phyloP scores from a whole-genome alignment of 2,797 vertebrate genomes.

The Pelochelys cantorii region DNA sequence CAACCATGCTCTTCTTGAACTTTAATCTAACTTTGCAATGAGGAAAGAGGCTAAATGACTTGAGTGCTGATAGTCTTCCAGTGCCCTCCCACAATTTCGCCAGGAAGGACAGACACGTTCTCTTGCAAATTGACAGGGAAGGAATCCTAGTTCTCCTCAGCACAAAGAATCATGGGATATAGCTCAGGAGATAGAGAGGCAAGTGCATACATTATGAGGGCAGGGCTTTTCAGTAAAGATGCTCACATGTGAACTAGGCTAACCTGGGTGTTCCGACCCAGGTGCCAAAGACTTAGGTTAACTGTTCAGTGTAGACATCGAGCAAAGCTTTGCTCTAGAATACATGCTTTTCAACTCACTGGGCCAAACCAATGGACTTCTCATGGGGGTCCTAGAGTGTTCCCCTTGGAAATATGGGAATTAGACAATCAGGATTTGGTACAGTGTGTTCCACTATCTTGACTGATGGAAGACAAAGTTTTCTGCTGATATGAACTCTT shows the following conservation, averaged over 20 bases:
- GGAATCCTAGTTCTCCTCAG: background rate
- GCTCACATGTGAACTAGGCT: background rate
- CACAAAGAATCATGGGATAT: background rate
- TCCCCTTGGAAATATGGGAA: background rate
- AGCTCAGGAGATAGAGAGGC: background rate
- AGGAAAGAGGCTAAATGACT: background rate
- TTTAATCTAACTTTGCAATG: background rate
- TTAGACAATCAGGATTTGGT: background rate
- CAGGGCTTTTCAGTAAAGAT: background rate
- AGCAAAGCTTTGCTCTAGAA: fast-evolving
- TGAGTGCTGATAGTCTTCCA: background rate
- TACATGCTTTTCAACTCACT: fast-evolving
- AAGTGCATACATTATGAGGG: background rate
- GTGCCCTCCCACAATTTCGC: background rate
- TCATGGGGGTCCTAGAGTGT: background rate
- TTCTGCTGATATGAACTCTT: background rate
- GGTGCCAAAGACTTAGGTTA: background rate
- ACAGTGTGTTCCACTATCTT: background rate
- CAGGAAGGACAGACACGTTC: background rate
- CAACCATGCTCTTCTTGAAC: background rate
- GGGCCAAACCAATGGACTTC: background rate
- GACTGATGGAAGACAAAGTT: fast-evolving
- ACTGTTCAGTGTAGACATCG: fast-evolving
- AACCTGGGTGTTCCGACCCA: background rate
- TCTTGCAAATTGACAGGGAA: background rate